Evolutionary conservation across 2,113 vertebrate species (phyloP), one percentile per base, ranked within the genome.

Genomic region (Carettochelys insculpta): DNA sequence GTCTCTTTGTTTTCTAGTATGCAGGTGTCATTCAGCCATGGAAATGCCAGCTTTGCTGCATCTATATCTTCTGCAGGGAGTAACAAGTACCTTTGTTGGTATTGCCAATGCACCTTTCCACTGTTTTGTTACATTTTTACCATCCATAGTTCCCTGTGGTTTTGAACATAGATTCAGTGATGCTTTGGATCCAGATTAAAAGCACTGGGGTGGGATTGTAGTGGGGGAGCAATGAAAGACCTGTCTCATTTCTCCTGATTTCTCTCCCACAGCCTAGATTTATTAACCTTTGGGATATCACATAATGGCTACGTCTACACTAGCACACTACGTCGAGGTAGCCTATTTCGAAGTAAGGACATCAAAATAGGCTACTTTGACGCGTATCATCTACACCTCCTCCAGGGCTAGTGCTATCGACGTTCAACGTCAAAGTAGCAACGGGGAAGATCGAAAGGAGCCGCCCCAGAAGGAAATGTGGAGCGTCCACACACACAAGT

Each of bases 101-200:
- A 11, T 1, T 43, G 34, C 19, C 0, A 0, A 6, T 38, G 2
- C 1, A 0, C 45, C 53, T 5, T 0, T n/a, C 43, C 51, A 7
- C 41, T 7, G 22, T 27, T 43, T 45, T 75, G 9, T 38, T 68
- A 68, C 19, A 68, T 68, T 45, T 45, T 45, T 7, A 75, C 41
- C 38, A 75, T 12, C 71, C 22, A 43, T 29, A 16, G 25, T 45
- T 43, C 11, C 6, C 41, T 75, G 24, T 73, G 41, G 10, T 24
- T 75, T 43, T 45, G 13, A 41, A 11, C 45, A 7, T 14, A 45
- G 22, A 45, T 43, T 45, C 38, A 75, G 24, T 11, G 24, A 13
- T 75, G 71, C 3, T 2, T 45, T 13, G 12, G 71, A 43, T 75
- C 71, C 71, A 75, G 25, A 75, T 8, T 43, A 24, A 75, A 75